Conservation (phyloP, 2,888 invertebrate genomes). For the Pseudolycoriella hygida region DNA sequence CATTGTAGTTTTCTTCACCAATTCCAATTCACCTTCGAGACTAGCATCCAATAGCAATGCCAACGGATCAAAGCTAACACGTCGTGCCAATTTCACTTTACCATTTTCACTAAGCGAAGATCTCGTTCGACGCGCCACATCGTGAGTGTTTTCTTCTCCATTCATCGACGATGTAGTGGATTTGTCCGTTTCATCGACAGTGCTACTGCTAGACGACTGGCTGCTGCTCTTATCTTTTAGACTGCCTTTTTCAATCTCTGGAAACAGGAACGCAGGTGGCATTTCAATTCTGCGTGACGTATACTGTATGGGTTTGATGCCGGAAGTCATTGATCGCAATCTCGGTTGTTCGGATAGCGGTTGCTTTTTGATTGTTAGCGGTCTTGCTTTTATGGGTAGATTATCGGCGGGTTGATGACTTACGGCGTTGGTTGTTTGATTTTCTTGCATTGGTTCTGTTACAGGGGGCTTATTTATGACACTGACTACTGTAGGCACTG, state of each 20-base stretch:
- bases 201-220: conserved; percentile 14
- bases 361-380: conserved; percentile 66
- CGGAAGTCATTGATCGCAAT: conserved; percentile 39
- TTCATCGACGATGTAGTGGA: conserved; percentile 12
- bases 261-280: conserved; percentile 66
- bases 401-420: conserved; percentile 20
- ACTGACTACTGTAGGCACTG: conserved; percentile 11
- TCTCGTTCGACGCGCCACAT: conserved; percentile 49
- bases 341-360: conserved; percentile 67
- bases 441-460: conserved; percentile 10
- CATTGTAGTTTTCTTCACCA: conserved; percentile 87
- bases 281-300: conserved; percentile 61
- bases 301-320: conserved; percentile 42
- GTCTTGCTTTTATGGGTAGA: conserved; percentile 58
- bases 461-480: conserved; percentile 15
- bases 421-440: conserved; percentile 3
- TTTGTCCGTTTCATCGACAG: conserved; percentile 22
- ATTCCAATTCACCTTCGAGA: conserved; percentile 91
- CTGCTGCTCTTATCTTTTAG: conserved; percentile 17
- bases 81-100: conserved; percentile 53
- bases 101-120: conserved; percentile 32
- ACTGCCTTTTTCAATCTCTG: conserved; percentile 48
- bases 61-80: conserved; percentile 95
- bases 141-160: conserved; percentile 19
- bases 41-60: conserved; percentile 92